Conservation (phyloP, 2,888 invertebrate genomes). For the Drosophila phalerata region DNA sequence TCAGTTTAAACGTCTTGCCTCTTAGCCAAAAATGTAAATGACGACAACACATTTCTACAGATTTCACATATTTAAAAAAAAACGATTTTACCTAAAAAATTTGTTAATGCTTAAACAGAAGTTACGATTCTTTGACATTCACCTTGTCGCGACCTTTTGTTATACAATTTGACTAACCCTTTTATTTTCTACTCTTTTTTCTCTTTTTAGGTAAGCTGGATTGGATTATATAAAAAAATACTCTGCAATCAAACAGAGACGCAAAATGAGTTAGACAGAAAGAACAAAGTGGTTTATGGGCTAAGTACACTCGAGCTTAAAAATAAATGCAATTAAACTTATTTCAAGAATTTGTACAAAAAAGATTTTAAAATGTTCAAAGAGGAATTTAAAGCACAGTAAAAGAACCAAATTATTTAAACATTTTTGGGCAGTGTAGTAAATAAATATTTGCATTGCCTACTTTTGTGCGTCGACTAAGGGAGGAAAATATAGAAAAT, state of each 20-base stretch:
- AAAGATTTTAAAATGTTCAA: not conserved
- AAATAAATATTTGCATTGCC: conserved; percentile 58
- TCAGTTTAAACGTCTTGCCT: conserved; percentile 31
- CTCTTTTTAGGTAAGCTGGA: conserved; percentile 62
- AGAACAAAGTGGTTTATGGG: conserved; percentile 48
- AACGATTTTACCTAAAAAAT: conserved; percentile 29
- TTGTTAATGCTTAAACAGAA: conserved; percentile 3
- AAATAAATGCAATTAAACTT: conserved; percentile 37
- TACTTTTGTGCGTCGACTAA: conserved; percentile 48
- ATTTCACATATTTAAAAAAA: conserved; percentile 7
- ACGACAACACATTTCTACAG: conserved; percentile 4
- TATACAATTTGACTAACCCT: conserved; percentile 34
- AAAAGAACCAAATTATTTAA: no score
- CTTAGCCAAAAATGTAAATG: conserved; percentile 3
- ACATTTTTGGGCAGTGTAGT: conserved; percentile 40
- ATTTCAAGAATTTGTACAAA: conserved; percentile 19
- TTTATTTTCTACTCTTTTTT: conserved; percentile 21
- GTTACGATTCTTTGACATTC: conserved; percentile 7
- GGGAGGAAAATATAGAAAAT: not conserved
- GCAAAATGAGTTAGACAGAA: not conserved
- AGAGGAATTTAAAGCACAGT: not conserved
- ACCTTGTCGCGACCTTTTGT: conserved; percentile 57
- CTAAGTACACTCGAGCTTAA: conserved; percentile 43
- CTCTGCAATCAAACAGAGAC: not conserved
- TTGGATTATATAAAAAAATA: conserved; percentile 27